Conservation (phyloP, 2,888 invertebrate species). For the Megastigmus dorsalis region DNA sequence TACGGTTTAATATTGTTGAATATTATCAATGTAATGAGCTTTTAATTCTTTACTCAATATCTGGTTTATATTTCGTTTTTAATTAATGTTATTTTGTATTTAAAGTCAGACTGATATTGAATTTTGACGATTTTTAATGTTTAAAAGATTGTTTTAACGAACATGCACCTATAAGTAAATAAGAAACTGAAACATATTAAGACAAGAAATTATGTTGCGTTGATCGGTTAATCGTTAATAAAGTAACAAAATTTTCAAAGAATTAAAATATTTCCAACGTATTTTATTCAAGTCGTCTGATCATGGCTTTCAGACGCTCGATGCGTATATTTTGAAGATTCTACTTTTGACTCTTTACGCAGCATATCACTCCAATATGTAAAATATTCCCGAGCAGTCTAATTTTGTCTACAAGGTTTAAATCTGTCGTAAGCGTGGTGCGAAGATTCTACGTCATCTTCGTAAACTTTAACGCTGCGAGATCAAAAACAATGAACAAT, state of each 20-base stretch:
- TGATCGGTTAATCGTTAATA: not conserved
- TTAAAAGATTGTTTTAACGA: too few species aligned
- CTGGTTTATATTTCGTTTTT: too few species aligned
- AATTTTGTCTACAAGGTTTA: conserved; percentile 54
- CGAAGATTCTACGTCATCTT: conserved; percentile 44
- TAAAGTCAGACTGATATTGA: too few species aligned
- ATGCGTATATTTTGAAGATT: conserved; percentile 13
- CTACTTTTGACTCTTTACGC: conserved; percentile 44
- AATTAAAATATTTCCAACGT: conserved; percentile 12
- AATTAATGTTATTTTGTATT: too few species aligned
- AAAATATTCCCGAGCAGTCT: conserved; percentile 47
- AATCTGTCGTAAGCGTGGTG: conserved; percentile 44
- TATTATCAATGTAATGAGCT: too few species aligned
- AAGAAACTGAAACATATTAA: too few species aligned
- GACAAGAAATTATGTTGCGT: too few species aligned
- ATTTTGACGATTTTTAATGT: too few species aligned
- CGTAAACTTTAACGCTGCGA: conserved; percentile 9
- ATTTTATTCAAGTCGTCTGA: not conserved
- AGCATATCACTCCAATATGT: conserved; percentile 47
- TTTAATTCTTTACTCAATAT: too few species aligned
- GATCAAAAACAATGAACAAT: conserved; percentile 21
- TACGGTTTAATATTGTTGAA: too few species aligned
- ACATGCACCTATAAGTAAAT: too few species aligned
- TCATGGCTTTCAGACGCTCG: not conserved
- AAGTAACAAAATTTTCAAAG: too few species aligned